Evolutionary conservation across 2,888 invertebrate genomes (phyloP), one percentile per base, ranked within the genome.

Genomic region (Melinaea menophilus): DNA sequence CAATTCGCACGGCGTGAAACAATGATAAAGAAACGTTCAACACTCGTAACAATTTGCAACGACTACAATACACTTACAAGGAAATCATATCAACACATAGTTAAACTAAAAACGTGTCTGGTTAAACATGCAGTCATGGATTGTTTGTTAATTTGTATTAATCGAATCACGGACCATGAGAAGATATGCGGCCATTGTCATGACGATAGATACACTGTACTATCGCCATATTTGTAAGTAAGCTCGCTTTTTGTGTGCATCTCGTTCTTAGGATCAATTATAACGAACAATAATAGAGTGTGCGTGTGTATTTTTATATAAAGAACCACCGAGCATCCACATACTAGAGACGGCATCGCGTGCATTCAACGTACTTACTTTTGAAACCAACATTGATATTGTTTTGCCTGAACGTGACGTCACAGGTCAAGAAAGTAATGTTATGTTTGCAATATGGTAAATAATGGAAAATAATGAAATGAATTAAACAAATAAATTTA

Each of bases 71-170:
- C 73, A 73, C 76, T 79, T 84, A 84, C 79, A 71, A 75, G 77
- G 81, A 82, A 84, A 71, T 69, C 73, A 72, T 73, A 70, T 83
- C 81, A 81, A 77, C 79, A 80, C 81, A 74, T 80, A 70, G 78
- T 78, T 79, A 70, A 54, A 55, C 67, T 68, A 85, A 83, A 84
- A 85, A 82, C 78, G 78, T 79, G 75, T 75, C 74, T 73, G 65
- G 66, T 33, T 67, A 58, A 66, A 61, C 65, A 63, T 67, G 72
- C 74, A 74, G 74, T 75, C 71, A 71, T 73, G 72, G 72, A 73
- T 74, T 67, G 61, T 62, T 72, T 68, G 69, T 68, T 74, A 71
- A 73, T 73, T 71, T 64, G 63, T 74, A 74, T 77, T 74, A 74
- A 75, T 73, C 74, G 72, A 61, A 69, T 73, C 22, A 22, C 72